phyloP scores from a whole-genome alignment of 1,140 invertebrate genomes.

The Pachypsylla venusta region DNA sequence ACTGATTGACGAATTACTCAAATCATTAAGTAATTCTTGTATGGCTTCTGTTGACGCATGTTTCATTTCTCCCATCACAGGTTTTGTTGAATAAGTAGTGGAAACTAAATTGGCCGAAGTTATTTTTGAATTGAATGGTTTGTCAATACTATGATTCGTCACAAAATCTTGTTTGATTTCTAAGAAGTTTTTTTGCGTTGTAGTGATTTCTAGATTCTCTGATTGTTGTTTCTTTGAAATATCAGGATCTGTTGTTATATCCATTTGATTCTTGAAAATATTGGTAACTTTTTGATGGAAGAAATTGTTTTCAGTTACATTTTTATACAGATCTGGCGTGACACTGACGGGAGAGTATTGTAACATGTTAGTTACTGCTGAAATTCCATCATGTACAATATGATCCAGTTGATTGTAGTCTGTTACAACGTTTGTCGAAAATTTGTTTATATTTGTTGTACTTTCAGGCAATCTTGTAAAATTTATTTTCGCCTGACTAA shows the following conservation, averaged over 20 bases:
- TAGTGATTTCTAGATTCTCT: neutral
- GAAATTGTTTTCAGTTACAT: neutral
- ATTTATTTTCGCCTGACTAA: slow-evolving; percentile 4
- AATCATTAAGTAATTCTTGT: neutral
- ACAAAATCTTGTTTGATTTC: slow-evolving; percentile 4
- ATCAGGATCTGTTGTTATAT: neutral
- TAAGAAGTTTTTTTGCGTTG: neutral
- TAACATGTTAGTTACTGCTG: slow-evolving; percentile 24
- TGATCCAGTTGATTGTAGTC: slow-evolving; percentile 4
- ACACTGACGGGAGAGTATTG: slow-evolving; percentile 8
- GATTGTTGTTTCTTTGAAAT: neutral
- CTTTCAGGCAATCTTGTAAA: slow-evolving; percentile 4
- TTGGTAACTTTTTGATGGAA: neutral
- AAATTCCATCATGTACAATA: slow-evolving; percentile 22
- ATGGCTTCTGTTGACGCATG: slow-evolving; percentile 4
- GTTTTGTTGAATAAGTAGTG: neutral
- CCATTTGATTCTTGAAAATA: neutral
- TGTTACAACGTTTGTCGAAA: neutral
- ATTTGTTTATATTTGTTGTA: slow-evolving; percentile 11
- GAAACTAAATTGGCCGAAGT: neutral
- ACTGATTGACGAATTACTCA: neutral
- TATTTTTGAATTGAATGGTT: too few species aligned
- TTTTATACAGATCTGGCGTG: neutral
- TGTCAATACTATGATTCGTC: neutral
- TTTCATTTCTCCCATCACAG: slow-evolving; percentile 5